Conservation (phyloP, 1,140 invertebrate species). For the Nephotettix cincticeps region DNA sequence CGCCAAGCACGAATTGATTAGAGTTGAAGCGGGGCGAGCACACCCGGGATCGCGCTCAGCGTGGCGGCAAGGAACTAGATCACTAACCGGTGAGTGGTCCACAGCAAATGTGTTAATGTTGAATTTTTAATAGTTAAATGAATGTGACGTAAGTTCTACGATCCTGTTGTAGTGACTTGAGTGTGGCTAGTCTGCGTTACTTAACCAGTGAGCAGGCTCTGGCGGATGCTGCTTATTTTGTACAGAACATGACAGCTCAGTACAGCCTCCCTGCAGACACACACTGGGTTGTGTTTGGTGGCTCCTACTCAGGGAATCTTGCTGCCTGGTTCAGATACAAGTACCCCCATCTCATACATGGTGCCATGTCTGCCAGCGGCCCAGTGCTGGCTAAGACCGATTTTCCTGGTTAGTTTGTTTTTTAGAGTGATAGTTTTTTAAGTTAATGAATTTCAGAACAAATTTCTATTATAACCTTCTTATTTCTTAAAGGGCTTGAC, state of each 20-base stretch:
- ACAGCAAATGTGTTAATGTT: no score
- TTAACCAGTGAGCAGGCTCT: constrained; percentile 85
- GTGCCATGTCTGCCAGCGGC: constrained; percentile 84
- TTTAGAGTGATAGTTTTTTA: background rate
- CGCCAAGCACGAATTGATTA: no score
- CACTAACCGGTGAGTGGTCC: no score
- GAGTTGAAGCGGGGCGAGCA: no score
- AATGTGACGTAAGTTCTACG: no score
- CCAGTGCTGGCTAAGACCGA: constrained; percentile 81
- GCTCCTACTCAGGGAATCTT: constrained; percentile 88
- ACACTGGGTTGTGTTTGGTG: constrained; percentile 91
- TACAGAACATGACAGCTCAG: constrained; percentile 62
- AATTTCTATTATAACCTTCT: background rate
- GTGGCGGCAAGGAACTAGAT: no score
- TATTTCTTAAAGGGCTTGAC: constrained; percentile 38
- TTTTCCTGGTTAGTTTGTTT: constrained; percentile 63
- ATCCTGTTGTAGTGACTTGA: constrained; percentile 70
- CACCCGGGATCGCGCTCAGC: no score
- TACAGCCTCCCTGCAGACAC: constrained; percentile 59
- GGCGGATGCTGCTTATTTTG: constrained; percentile 83
- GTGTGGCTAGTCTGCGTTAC: constrained; percentile 75
- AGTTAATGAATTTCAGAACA: background rate
- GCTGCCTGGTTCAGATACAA: constrained; percentile 90
- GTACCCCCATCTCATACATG: constrained; percentile 86
- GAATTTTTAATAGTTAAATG: no score